Base-by-base conservation (phyloP, 2,797 vertebrate species). In the Jordanella pulchra region DNA sequence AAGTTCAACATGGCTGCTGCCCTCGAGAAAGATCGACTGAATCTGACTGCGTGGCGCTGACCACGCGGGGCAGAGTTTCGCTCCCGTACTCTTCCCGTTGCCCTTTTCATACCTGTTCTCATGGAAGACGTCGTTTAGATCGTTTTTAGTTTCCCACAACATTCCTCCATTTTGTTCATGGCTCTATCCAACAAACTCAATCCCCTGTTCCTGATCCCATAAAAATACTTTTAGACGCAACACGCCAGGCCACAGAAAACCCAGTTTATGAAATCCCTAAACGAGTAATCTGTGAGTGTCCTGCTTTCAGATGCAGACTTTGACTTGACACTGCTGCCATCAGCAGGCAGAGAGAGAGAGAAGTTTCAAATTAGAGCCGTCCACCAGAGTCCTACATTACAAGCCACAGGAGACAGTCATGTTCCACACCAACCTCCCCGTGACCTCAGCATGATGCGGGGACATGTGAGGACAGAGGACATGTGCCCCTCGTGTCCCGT, bases 1-100 rank as follows among this genome's bases (percentile, higher is more conserved):
- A 76, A 93, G 93, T 92, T 94, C 91, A 94, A 71, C 67, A 90
- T 92, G 89, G 90, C 75, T 17, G 84, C 79, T 65, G 2, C 1
- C 74, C 65, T n/a, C 47, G 58, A 69, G 9, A 15, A 51, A n/a
- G 47, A 65, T 79, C 9, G 47, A 70, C 73, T 13, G 50, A 75
- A 75, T 47, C 79, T 4, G 67, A 75, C 17, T 74, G 64, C 71
- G 12, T 64, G 0, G 45, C 48, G 79, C 68, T 51, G 65, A 44
- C 77, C 58, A 27, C 48, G 4, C 14, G 2, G 14, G 69, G 71
- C 65, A 56, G 71, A 13, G 69, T 30, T 71, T 65, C 5, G 42
- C 32, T 25, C 17, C 25, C 69, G 45, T 71, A 54, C 61, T 76
- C 51, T 25, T 7, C 50, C 47, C 54, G 27, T 73, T n/a, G 5